Evolutionary conservation across 2,113 vertebrate genomes (phyloP).

Genomic region (Syngnathus floridae): DNA sequence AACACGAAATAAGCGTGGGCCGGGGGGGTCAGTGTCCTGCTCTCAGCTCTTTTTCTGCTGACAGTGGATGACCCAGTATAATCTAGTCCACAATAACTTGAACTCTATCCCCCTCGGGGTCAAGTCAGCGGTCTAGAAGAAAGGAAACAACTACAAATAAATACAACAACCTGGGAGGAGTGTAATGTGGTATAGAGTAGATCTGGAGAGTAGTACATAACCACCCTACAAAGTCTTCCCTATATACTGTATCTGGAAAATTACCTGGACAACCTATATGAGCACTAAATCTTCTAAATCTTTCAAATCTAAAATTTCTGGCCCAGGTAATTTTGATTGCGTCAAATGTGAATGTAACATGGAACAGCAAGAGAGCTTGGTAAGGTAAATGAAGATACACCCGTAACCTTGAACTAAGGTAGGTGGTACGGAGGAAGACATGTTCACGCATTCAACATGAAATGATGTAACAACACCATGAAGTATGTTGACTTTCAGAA

Average conservation of each 20-base stretch:
- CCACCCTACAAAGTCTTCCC: neutral
- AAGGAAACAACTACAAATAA: conserved; percentile 11
- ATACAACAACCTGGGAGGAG: neutral
- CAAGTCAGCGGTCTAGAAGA: conserved; percentile 27
- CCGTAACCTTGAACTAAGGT: neutral
- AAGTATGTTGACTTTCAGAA: neutral
- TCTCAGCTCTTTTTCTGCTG: conserved; percentile 66
- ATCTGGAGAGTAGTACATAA: neutral
- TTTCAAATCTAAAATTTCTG: neutral
- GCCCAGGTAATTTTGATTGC: neutral
- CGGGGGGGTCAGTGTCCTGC: conserved; percentile 44
- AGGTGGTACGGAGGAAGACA: neutral
- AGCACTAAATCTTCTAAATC: neutral
- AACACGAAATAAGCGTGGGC: conserved; percentile 29
- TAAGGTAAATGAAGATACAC: neutral
- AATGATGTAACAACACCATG: neutral
- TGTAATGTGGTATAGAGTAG: neutral
- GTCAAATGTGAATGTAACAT: neutral
- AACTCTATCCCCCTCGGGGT: conserved; percentile 44
- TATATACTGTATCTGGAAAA: no score
- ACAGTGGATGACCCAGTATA: conserved; percentile 53
- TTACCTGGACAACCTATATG: neutral
- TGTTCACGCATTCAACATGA: neutral
- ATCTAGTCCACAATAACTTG: conserved; percentile 44
- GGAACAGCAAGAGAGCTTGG: neutral